phyloP scores from a whole-genome alignment of 2,113 vertebrate species.

The Phaethon lepturus region DNA sequence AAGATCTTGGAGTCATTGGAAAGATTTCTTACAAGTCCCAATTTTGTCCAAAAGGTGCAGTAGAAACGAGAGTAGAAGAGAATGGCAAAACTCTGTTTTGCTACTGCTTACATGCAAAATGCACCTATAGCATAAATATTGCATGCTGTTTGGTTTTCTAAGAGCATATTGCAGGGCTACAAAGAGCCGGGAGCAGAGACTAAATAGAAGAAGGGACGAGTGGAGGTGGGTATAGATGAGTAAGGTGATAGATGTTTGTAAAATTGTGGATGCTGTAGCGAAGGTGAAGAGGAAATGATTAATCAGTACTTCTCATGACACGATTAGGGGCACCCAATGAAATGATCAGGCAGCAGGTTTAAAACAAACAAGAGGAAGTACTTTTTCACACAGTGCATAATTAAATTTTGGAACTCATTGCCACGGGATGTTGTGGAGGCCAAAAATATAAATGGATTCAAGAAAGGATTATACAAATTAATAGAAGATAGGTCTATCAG shows the following conservation, averaged over 20 bases:
- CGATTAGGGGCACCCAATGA: not conserved
- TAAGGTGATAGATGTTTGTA: not conserved
- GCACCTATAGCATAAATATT: not conserved
- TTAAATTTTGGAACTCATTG: conserved; percentile 12
- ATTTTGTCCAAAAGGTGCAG: not conserved
- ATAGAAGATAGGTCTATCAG: not conserved
- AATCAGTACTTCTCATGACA: not conserved
- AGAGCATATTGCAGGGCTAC: not conserved
- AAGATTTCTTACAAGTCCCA: not conserved
- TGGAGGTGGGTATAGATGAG: not conserved
- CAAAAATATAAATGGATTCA: not conserved
- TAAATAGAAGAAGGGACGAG: not conserved
- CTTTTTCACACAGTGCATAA: conserved; percentile 5
- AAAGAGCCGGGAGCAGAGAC: not conserved
- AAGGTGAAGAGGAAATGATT: not conserved
- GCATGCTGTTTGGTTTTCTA: not conserved
- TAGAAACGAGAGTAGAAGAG: not conserved
- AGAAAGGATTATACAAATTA: not conserved
- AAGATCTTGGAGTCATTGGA: accelerated
- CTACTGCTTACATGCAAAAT: not conserved
- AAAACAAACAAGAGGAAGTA: conserved; percentile 21
- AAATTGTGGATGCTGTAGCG: not conserved
- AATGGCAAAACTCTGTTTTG: not conserved
- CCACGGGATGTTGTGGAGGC: not conserved
- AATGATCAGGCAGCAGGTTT: not conserved